phyloP scores from a whole-genome alignment of 2,113 vertebrate genomes.

The Burhinus oedicnemus region DNA sequence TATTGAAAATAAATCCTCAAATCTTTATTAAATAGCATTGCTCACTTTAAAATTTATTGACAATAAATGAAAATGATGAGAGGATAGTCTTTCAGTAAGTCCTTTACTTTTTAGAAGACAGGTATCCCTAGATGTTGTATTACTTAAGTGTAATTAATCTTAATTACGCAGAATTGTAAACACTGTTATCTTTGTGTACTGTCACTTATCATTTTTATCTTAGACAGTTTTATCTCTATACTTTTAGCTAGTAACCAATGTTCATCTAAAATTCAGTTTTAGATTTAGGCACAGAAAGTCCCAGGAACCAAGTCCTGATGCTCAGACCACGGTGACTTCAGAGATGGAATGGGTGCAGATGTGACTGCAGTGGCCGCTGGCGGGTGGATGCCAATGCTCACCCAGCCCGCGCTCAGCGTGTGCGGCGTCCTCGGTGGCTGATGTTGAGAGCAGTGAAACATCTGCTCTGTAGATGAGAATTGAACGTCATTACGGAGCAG shows the following conservation, averaged over 20 bases:
- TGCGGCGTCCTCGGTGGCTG: accelerated
- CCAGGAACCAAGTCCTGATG: constrained; percentile 56
- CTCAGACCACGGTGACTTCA: constrained; percentile 77
- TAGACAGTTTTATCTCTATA: not conserved
- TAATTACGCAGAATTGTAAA: not conserved
- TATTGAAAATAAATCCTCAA: not conserved
- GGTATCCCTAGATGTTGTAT: not conserved
- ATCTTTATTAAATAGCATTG: not conserved
- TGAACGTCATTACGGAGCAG: accelerated
- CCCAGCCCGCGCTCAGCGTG: accelerated
- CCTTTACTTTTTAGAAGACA: not conserved
- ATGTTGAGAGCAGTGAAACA: accelerated
- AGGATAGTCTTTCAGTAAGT: not conserved
- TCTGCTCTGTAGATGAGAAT: not conserved
- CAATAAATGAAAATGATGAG: not conserved
- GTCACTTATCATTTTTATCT: not conserved
- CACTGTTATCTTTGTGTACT: not conserved
- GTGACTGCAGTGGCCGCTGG: constrained; percentile 70
- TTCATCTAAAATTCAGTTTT: constrained; percentile 16
- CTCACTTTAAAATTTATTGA: not conserved
- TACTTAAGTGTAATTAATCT: not conserved
- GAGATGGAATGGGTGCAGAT: constrained; percentile 77
- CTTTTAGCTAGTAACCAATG: not conserved
- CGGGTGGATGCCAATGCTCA: not conserved
- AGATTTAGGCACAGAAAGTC: constrained; percentile 76